Conservation (phyloP, 2,888 invertebrate species). For the Pseudeuparius sepicola region DNA sequence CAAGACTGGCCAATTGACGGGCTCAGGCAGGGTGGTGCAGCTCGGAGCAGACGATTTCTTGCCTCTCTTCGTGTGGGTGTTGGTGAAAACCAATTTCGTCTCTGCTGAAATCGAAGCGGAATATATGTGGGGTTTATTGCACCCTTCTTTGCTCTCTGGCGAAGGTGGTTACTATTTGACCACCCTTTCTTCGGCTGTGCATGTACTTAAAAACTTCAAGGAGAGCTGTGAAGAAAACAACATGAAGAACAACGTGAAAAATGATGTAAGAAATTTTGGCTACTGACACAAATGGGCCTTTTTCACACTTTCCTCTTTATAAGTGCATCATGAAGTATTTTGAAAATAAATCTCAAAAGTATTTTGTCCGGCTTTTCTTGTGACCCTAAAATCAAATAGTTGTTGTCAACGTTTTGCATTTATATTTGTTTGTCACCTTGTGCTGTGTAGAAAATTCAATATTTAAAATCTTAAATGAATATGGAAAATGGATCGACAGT, state of each 20-base stretch:
- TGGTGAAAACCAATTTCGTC: conserved; percentile 81
- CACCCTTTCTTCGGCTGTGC: conserved; percentile 85
- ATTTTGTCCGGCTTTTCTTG: too few species aligned
- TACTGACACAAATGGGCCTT: too few species aligned
- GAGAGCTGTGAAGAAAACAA: conserved; percentile 35
- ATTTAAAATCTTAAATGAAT: too few species aligned
- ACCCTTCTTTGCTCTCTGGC: conserved; percentile 80
- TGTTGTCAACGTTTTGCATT: too few species aligned
- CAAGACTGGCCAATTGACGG: conserved; percentile 47
- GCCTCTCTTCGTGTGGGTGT: conserved; percentile 83
- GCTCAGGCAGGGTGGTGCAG: conserved; percentile 43
- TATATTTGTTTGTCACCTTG: too few species aligned
- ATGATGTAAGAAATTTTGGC: conserved; percentile 34
- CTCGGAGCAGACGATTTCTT: conserved; percentile 84
- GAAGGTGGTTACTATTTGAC: conserved; percentile 94
- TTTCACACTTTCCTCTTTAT: too few species aligned
- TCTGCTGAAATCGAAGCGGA: conserved; percentile 93
- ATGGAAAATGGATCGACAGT: too few species aligned
- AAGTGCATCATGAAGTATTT: too few species aligned
- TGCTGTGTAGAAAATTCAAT: too few species aligned
- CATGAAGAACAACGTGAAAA: conserved; percentile 33
- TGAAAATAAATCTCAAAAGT: too few species aligned
- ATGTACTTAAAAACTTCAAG: conserved; percentile 64
- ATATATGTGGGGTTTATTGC: conserved; percentile 88
- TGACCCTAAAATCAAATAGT: too few species aligned